phyloP scores from a whole-genome alignment of 2,888 invertebrate genomes.

The Ichneumon xanthorius region DNA sequence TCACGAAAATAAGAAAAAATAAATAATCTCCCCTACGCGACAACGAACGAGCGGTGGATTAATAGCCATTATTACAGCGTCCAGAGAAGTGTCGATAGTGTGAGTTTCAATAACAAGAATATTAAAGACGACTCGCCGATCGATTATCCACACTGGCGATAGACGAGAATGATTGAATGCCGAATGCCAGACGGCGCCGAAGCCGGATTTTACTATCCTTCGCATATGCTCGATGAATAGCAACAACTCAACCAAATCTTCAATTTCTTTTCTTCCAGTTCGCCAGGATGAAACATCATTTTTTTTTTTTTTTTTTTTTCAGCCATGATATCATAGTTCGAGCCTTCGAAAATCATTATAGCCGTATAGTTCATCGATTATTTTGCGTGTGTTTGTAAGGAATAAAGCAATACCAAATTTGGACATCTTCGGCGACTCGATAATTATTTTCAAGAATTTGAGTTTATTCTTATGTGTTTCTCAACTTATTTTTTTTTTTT shows the following conservation, averaged over 20 bases:
- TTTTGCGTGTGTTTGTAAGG: too few species aligned
- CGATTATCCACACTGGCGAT: slow-evolving; percentile 52
- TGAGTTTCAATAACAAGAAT: slow-evolving; percentile 62
- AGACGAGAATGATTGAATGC: slow-evolving; percentile 32
- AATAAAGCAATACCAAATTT: neutral
- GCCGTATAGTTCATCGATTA: neutral
- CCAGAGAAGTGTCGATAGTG: slow-evolving; percentile 25
- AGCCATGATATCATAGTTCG: neutral
- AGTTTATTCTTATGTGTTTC: neutral
- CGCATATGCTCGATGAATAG: neutral
- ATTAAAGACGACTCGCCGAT: slow-evolving; percentile 36
- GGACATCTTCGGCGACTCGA: too few species aligned
- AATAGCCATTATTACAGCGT: slow-evolving; percentile 51
- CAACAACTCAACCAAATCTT: slow-evolving; percentile 1
- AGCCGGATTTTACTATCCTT: slow-evolving; percentile 27
- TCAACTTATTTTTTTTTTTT: neutral
- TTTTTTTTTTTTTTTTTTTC: neutral
- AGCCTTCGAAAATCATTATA: neutral
- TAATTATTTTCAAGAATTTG: neutral
- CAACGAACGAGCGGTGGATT: slow-evolving; percentile 41
- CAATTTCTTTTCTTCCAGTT: neutral
- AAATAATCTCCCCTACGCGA: slow-evolving; percentile 35
- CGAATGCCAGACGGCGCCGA: slow-evolving; percentile 34
- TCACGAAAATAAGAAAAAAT: slow-evolving; percentile 44
- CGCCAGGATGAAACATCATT: neutral